Evolutionary conservation across 2,888 invertebrate genomes (phyloP).

Genomic region (Crioceris asparagi): DNA sequence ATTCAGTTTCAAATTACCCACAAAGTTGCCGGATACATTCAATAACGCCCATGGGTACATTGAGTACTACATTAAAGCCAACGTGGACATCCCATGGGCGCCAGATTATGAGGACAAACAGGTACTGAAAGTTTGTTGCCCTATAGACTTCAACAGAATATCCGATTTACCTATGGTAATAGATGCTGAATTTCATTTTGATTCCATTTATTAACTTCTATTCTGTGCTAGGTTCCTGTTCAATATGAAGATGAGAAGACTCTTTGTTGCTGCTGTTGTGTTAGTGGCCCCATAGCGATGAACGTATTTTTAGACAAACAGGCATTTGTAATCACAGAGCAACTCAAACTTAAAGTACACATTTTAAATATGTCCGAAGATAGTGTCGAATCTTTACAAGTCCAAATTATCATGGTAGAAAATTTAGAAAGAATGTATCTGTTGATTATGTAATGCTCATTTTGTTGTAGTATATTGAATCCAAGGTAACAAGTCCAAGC

Average conservation of each 20-base stretch:
- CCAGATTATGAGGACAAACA: conserved; percentile 74
- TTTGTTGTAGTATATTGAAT: conserved; percentile 17
- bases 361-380: conserved; percentile 68
- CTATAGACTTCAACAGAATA: conserved; percentile 64
- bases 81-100: conserved; percentile 71
- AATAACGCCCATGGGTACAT: conserved; percentile 62
- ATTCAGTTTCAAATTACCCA: conserved; percentile 63
- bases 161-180: neutral
- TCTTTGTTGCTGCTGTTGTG: conserved; percentile 72
- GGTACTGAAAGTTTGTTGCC: conserved; percentile 71
- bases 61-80: conserved; percentile 72
- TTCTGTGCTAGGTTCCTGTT: conserved; percentile 53
- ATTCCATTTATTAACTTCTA: no score
- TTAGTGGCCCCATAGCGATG: conserved; percentile 59
- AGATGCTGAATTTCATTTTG: no score
- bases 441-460: no score
- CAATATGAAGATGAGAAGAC: conserved; percentile 60
- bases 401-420: conserved; percentile 58
- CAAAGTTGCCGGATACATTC: conserved; percentile 69
- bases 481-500: conserved; percentile 15
- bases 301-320: conserved; percentile 58
- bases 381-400: conserved; percentile 49
- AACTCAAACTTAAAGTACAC: conserved; percentile 56
- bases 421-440: no score
- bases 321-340: conserved; percentile 70